Percentiles rank a stretch among this genome's conserved stretches.
Conservation (phyloP, 2,888 invertebrate genomes). For the Callyntrura sp. region DNA sequence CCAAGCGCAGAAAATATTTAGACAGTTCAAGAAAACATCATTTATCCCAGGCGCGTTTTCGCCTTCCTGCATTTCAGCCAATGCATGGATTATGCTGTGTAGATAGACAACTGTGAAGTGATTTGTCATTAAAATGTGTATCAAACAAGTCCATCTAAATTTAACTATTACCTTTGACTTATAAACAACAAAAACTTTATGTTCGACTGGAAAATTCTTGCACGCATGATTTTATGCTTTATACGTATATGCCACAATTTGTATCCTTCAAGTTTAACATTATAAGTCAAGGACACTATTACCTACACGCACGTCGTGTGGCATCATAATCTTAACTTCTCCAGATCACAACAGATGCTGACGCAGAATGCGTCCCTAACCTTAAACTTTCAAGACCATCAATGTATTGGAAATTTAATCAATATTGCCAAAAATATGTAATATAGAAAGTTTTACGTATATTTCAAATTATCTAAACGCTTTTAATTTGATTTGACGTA, state of each 20-base stretch:
- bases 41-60: neutral
- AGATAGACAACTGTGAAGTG: neutral
- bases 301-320: constrained; percentile 21
- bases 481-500: too few species aligned
- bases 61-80: constrained; percentile 24
- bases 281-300: constrained; percentile 46
- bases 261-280: neutral
- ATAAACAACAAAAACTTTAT: neutral
- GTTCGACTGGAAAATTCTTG: constrained; percentile 41
- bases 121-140: neutral
- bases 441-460: neutral
- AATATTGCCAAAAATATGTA: neutral
- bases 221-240: constrained; percentile 25
- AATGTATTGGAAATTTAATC: constrained; percentile 35
- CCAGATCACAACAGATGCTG: constrained; percentile 45
- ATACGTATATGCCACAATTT: neutral
- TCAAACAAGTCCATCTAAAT: too few species aligned
- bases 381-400: constrained; percentile 64
- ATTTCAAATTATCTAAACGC: neutral
- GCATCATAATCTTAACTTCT: neutral
- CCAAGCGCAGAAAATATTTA: neutral
- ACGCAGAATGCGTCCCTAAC: constrained; percentile 63
- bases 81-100: neutral
- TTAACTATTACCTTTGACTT: too few species aligned
- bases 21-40: neutral